A percentile compares a stretch with the other conserved stretches of the same genome.
These are phyloP conservation scores for Cerceris rybyensis DNA, from an alignment of 2,888 invertebrate genomes.

Conservation along the genomic window DNA sequence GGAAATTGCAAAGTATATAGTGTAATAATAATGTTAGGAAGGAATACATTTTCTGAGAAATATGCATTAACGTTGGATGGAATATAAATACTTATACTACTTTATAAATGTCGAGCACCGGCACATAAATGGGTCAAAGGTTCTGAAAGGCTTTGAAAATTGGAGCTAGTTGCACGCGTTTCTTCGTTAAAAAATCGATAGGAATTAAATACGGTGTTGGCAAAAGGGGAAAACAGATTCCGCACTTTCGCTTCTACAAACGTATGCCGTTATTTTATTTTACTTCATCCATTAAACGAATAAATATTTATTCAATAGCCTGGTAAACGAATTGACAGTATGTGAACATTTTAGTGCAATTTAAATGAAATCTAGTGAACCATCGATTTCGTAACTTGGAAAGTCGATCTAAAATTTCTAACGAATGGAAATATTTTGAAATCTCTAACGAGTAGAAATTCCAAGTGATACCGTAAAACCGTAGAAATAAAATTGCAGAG, in stretches of 20 bases:
- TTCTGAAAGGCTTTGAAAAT: conserved; percentile 29
- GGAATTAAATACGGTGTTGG: not conserved
- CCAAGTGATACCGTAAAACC: too few relatives aligned
- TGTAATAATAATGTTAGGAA: not conserved
- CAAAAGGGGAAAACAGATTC: not conserved
- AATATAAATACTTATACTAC: conserved; percentile 38
- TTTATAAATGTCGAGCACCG: conserved; percentile 13
- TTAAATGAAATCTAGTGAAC: too few relatives aligned
- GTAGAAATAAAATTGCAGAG: too few relatives aligned
- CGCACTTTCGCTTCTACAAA: not conserved
- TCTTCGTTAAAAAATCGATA: conserved; percentile 27
- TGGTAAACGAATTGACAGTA: too few relatives aligned
- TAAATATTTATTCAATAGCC: too few relatives aligned
- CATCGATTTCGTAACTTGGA: too few relatives aligned
- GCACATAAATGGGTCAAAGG: conserved; percentile 40
- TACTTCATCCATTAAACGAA: too few relatives aligned
- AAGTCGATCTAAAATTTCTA: too few relatives aligned
- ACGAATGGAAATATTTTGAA: too few relatives aligned
- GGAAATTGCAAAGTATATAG: not conserved
- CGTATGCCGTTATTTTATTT: too few relatives aligned
- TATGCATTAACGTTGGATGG: conserved; percentile 24
- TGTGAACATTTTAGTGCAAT: too few relatives aligned
- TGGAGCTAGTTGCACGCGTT: conserved; percentile 9
- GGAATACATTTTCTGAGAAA: conserved; percentile 22
- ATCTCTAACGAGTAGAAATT: too few relatives aligned